Percentiles rank a stretch among this genome's conserved stretches.
Evolutionary conservation across 2,888 invertebrate species (phyloP).

Genomic region (Antitype chi): DNA sequence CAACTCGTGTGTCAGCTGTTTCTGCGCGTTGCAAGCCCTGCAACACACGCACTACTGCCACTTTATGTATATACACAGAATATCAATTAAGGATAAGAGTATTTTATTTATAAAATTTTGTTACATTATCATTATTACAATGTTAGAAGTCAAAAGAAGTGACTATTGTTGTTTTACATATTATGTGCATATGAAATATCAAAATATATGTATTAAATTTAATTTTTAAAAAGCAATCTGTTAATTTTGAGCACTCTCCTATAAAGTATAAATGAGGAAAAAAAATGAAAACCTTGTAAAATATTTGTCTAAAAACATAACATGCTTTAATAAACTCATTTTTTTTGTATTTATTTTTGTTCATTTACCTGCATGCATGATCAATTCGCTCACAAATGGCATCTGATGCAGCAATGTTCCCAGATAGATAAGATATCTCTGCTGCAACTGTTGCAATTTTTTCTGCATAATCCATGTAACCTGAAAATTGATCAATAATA

Average conservation of each 20-base stretch:
- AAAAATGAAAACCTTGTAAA: conserved; percentile 63
- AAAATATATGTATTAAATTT: conserved; percentile 64
- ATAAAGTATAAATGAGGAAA: conserved; percentile 51
- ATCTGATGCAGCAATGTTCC: conserved; percentile 89
- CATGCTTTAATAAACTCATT: conserved; percentile 78
- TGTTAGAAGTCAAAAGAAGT: conserved; percentile 80
- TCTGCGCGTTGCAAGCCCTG: conserved; percentile 85
- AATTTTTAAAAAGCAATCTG: conserved; percentile 66
- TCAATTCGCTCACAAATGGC: conserved; percentile 89
- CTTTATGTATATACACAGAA: conserved; percentile 67
- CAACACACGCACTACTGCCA: conserved; percentile 62
- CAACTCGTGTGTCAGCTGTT: conserved; percentile 83
- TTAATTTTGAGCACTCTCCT: conserved; percentile 70
- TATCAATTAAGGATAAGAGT: conserved; percentile 69
- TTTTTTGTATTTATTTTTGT: conserved; percentile 63
- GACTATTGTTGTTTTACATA: conserved; percentile 79
- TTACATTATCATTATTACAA: conserved; percentile 78
- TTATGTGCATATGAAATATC: conserved; percentile 66
- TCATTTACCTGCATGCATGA: conserved; percentile 84
- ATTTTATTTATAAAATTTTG: conserved; percentile 76
- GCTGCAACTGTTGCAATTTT: conserved; percentile 89
- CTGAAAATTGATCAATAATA: conserved; percentile 66
- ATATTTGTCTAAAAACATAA: conserved; percentile 69
- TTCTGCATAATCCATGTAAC: conserved; percentile 91
- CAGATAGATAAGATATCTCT: conserved; percentile 89